Evolutionary conservation across 2,113 vertebrate species (phyloP).

Genomic region (Gnathonemus longibarbis): DNA sequence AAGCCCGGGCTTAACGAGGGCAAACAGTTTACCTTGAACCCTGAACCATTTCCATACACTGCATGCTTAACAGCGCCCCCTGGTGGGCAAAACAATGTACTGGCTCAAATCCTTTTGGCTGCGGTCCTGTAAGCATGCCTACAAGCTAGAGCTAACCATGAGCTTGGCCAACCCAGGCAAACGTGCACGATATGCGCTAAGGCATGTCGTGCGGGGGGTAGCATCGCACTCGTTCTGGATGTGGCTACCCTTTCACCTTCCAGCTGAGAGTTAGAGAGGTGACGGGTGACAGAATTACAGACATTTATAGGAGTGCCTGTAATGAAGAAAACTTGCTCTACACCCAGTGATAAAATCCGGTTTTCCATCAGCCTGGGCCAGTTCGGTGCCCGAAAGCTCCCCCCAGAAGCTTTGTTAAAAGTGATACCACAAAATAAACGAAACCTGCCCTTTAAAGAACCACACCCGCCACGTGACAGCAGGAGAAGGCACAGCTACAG

Average conservation of each 20-base stretch:
- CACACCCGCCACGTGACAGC: neutral
- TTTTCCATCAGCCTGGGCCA: neutral
- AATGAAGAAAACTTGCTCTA: neutral
- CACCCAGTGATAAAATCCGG: neutral
- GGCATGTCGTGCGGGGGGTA: neutral
- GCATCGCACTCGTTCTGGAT: neutral
- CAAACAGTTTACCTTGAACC: slow-evolving; percentile 9
- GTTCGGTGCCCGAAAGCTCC: neutral
- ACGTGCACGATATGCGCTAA: neutral
- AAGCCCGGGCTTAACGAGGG: neutral
- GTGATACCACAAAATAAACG: neutral
- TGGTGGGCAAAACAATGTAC: neutral
- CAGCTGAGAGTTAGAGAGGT: neutral
- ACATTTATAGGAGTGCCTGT: neutral
- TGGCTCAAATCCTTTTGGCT: neutral
- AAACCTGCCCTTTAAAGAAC: neutral
- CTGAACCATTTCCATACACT: neutral
- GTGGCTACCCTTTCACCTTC: neutral
- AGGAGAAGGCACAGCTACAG: neutral
- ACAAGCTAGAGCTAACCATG: neutral
- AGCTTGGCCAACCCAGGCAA: neutral
- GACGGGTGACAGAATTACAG: neutral
- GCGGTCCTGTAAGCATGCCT: neutral
- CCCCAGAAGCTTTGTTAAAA: neutral
- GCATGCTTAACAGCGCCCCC: neutral